Conservation (phyloP, 2,797 vertebrate genomes). For the Picus viridis region DNA sequence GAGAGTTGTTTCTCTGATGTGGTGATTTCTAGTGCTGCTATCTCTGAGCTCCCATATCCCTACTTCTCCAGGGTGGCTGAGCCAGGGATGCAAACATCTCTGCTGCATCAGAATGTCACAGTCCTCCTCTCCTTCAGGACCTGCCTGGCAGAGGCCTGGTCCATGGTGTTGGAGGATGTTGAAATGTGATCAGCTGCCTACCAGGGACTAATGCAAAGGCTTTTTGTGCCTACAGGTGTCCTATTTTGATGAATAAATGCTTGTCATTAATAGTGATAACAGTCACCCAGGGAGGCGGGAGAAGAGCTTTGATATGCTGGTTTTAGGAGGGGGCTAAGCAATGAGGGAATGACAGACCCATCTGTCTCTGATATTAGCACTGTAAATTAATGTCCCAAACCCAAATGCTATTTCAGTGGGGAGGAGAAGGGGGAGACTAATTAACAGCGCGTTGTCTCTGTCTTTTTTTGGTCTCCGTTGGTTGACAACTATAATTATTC, state of each 20-base stretch:
- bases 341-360: neutral
- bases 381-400: neutral
- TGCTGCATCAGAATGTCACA: accelerated
- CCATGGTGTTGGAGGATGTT: neutral
- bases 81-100: neutral
- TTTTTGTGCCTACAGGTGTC: neutral
- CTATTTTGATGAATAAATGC: neutral
- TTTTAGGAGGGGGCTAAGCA: neutral
- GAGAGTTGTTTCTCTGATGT: neutral
- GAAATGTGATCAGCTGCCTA: neutral
- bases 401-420: no score
- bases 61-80: neutral
- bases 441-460: neutral
- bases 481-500: neutral
- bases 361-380: neutral
- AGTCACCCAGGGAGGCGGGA: neutral
- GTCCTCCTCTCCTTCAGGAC: neutral
- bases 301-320: neutral
- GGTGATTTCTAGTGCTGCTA: neutral
- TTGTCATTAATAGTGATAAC: neutral
- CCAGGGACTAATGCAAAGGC: neutral
- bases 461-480: neutral
- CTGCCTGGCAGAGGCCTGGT: neutral
- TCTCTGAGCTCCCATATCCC: accelerated
- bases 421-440: neutral